A percentile compares a stretch with the other conserved stretches of the same genome.
These are phyloP conservation scores for Eriosoma lanigerum DNA, from an alignment of 1,140 invertebrate species.

Conservation along the genomic window DNA sequence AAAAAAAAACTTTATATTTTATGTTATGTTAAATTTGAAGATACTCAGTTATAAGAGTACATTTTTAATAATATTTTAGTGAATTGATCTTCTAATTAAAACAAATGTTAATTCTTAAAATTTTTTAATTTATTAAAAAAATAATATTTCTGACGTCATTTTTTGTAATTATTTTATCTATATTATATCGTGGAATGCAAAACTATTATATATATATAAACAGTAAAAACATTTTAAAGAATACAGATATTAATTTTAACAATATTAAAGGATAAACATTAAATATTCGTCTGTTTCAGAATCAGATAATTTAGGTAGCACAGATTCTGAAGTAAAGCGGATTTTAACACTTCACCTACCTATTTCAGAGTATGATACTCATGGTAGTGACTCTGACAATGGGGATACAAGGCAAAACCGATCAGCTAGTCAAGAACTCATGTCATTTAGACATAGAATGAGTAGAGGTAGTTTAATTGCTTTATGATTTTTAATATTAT, in stretches of 20 bases:
- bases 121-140: too few species aligned
- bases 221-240: too few species aligned
- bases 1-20: too few species aligned
- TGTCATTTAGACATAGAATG: constrained; percentile 62
- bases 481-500: constrained; percentile 9
- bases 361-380: constrained; percentile 83
- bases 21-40: too few species aligned
- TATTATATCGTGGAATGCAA: too few species aligned
- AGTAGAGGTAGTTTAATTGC: constrained; percentile 8
- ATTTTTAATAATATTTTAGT: too few species aligned
- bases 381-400: constrained; percentile 70
- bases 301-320: constrained; percentile 82
- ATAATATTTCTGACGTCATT: too few species aligned
- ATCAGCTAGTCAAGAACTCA: constrained; percentile 62
- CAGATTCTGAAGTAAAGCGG: constrained; percentile 84
- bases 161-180: too few species aligned
- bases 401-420: constrained; percentile 58
- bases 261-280: constrained; percentile 23
- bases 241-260: not conserved
- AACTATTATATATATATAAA: too few species aligned
- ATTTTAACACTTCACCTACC: constrained; percentile 83
- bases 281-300: constrained; percentile 65
- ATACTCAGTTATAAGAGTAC: too few species aligned
- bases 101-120: too few species aligned
- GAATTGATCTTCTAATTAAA: too few species aligned